Evolutionary conservation across 2,888 invertebrate species (phyloP).

Genomic region (Cabera pusaria): DNA sequence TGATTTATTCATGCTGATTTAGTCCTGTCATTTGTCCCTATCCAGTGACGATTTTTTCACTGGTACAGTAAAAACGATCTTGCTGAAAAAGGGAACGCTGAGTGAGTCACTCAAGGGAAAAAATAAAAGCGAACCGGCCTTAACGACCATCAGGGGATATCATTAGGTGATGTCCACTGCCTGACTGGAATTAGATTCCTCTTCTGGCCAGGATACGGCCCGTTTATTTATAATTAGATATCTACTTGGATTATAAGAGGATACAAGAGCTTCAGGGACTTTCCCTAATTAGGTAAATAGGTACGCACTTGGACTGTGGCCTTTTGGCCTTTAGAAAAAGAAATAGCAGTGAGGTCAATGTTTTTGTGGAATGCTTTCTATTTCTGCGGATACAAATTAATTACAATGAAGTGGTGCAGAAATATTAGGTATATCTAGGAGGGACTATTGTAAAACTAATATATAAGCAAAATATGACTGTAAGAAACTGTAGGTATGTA

Average conservation of each 20-base stretch:
- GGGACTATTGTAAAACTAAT: too few relatives aligned
- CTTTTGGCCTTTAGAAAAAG: too few relatives aligned
- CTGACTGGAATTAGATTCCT: conserved; percentile 60
- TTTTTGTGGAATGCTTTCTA: too few relatives aligned
- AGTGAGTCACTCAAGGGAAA: conserved; percentile 67
- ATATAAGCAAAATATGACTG: too few relatives aligned
- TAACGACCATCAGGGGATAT: conserved; percentile 72
- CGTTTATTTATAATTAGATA: conserved; percentile 24
- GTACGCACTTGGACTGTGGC: too few relatives aligned
- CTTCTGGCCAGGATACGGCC: conserved; percentile 23
- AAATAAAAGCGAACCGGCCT: conserved; percentile 63
- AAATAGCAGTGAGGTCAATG: too few relatives aligned
- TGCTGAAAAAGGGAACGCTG: conserved; percentile 55
- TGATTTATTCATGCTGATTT: conserved; percentile 27
- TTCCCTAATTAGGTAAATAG: conserved; percentile 3
- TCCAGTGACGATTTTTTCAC: conserved; percentile 42
- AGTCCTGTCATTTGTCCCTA: conserved; percentile 24
- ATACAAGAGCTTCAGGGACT: conserved; percentile 5
- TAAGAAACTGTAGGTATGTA: too few relatives aligned
- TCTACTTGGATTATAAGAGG: conserved; percentile 10
- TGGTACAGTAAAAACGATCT: conserved; percentile 43
- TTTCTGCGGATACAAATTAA: too few relatives aligned
- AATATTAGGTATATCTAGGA: too few relatives aligned
- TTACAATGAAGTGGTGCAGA: too few relatives aligned
- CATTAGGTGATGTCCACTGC: conserved; percentile 70